These are phyloP conservation scores for Zaprionus bogoriensis DNA, from an alignment of 2,888 invertebrate genomes.

Conservation along the genomic window DNA sequence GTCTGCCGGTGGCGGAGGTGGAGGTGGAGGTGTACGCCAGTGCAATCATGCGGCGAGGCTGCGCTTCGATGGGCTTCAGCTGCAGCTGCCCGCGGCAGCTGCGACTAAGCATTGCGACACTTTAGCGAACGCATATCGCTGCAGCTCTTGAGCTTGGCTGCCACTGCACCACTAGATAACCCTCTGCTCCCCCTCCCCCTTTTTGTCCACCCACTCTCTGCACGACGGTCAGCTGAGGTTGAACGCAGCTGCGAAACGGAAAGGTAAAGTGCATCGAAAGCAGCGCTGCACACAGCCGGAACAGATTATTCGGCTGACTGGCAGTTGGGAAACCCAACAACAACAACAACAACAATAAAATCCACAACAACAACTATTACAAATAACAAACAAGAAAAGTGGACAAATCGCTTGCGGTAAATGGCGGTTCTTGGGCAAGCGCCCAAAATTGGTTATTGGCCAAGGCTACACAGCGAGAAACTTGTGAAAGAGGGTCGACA, in stretches of 20 bases:
- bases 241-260: constrained; percentile 14
- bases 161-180: no score
- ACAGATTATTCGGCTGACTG: constrained; percentile 60
- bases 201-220: neutral
- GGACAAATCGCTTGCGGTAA: constrained; percentile 17
- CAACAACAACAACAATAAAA: constrained; percentile 12
- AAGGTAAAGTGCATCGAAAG: constrained; percentile 51
- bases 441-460: neutral
- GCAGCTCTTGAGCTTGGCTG: constrained; percentile 29
- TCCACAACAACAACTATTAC: constrained; percentile 4
- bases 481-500: neutral
- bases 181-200: neutral
- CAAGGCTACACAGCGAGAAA: neutral
- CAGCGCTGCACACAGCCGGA: constrained; percentile 47
- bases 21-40: constrained; percentile 37
- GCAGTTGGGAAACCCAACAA: constrained; percentile 44
- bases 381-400: neutral
- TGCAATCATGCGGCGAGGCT: constrained; percentile 63
- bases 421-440: constrained; percentile 14
- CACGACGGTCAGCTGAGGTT: constrained; percentile 26
- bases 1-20: neutral
- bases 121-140: constrained; percentile 41
- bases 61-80: constrained; percentile 61
- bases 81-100: constrained; percentile 45
- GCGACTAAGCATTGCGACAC: constrained; percentile 61